phyloP scores from a whole-genome alignment of 37 sponge, comb jelly and placozoan genomes.

The Spongilla lacustris region DNA sequence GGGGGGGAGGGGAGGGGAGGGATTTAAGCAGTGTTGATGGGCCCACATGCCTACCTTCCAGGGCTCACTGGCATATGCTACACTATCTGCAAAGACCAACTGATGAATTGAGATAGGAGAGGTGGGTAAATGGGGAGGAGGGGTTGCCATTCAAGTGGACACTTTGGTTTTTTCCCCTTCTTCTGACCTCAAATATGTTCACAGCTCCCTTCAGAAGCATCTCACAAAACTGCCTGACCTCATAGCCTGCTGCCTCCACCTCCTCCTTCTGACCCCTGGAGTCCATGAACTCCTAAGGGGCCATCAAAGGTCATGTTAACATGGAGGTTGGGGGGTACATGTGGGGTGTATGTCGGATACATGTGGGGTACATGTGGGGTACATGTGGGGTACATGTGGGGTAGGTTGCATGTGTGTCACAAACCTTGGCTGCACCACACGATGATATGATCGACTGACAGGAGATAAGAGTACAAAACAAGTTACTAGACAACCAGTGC shows the following conservation, averaged over 20 bases:
- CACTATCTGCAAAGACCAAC: conserved; percentile 28
- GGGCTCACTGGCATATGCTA: conserved; percentile 33
- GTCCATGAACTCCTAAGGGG: conserved; percentile 53
- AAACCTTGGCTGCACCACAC: too few species aligned
- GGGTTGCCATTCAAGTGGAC: neutral
- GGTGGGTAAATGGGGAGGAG: neutral
- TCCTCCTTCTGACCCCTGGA: conserved; percentile 57
- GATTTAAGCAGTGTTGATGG: neutral
- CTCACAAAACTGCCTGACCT: conserved; percentile 68
- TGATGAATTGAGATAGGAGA: neutral
- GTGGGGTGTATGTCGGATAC: neutral
- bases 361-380: neutral
- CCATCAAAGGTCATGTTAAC: neutral
- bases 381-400: neutral
- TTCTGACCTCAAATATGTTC: conserved; percentile 62
- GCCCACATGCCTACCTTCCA: conserved; percentile 22
- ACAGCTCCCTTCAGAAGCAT: conserved; percentile 82
- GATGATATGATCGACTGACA: too few species aligned
- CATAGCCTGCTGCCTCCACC: conserved; percentile 67
- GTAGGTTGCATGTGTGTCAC: too few species aligned
- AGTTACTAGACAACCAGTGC: too few species aligned
- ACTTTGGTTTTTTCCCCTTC: neutral
- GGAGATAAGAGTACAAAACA: too few species aligned
- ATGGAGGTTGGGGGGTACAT: neutral
- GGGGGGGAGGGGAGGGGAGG: neutral